These are phyloP conservation scores for Spodoptera littoralis DNA, from an alignment of 2,888 invertebrate species.

Conservation along the genomic window DNA sequence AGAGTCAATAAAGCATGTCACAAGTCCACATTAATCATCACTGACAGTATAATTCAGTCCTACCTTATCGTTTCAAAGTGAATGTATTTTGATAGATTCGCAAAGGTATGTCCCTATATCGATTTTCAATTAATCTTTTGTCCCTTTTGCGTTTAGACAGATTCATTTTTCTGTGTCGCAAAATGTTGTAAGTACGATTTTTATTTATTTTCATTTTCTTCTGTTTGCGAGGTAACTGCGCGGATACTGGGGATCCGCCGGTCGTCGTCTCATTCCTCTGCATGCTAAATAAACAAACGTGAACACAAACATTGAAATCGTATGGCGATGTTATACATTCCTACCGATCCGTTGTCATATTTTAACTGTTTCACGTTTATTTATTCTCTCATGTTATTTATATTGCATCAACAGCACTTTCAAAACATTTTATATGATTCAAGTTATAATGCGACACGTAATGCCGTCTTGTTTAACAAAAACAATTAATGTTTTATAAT, in stretches of 20 bases:
- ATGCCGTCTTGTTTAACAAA: not conserved
- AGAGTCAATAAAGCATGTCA: conserved; percentile 79
- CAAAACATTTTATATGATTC: conserved; percentile 14
- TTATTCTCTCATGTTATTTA: conserved; percentile 43
- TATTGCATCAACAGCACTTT: conserved; percentile 11
- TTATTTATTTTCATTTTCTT: conserved; percentile 74
- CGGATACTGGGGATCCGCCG: conserved; percentile 62
- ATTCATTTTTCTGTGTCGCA: conserved; percentile 75
- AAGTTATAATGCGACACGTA: not conserved
- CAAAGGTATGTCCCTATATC: conserved; percentile 81
- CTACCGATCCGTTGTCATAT: conserved; percentile 70
- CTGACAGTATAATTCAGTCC: conserved; percentile 80
- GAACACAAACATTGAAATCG: conserved; percentile 79
- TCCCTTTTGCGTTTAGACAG: conserved; percentile 79
- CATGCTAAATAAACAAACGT: conserved; percentile 78
- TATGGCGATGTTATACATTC: conserved; percentile 76
- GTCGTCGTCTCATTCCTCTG: conserved; percentile 69
- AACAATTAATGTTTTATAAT: not conserved
- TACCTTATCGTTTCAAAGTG: conserved; percentile 81
- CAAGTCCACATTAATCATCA: conserved; percentile 83
- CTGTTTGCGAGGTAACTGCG: conserved; percentile 66
- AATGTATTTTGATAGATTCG: conserved; percentile 84
- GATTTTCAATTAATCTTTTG: conserved; percentile 88
- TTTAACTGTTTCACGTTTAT: conserved; percentile 53
- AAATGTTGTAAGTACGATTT: conserved; percentile 68